These are phyloP conservation scores for Thryonomys swinderianus DNA, from an alignment of 2,113 vertebrate genomes.

Conservation along the genomic window DNA sequence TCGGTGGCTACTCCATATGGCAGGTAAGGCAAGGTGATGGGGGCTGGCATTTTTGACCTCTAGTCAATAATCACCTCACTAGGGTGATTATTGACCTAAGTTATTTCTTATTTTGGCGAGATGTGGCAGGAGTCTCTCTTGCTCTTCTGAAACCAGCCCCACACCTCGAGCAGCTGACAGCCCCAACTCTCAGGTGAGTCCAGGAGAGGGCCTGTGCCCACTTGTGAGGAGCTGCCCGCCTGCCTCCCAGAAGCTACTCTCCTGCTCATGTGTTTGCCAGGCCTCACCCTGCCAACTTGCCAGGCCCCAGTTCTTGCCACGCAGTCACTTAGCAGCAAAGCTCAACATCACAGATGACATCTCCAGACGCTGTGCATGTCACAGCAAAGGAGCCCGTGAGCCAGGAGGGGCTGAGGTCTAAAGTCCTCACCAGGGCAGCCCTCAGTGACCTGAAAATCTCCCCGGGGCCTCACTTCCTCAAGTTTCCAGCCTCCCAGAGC, in stretches of 20 bases:
- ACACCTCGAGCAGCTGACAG: neutral
- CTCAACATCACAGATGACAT: neutral
- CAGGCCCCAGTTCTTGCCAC: neutral
- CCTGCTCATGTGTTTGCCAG: neutral
- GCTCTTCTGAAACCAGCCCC: neutral
- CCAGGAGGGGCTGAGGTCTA: neutral
- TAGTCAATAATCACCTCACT: too few species aligned
- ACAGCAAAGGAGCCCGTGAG: neutral
- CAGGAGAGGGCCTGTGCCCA: neutral
- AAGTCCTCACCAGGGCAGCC: neutral
- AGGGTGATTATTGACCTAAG: neutral
- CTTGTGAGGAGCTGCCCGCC: neutral
- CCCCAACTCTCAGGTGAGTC: neutral
- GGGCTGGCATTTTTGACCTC: neutral
- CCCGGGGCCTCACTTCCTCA: neutral
- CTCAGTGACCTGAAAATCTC: neutral
- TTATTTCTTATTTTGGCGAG: too few species aligned
- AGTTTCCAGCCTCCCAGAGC: neutral
- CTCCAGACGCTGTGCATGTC: neutral
- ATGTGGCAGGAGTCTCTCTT: neutral
- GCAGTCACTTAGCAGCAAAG: neutral
- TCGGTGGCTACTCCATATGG: neutral
- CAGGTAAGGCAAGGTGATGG: neutral
- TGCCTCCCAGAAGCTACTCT: neutral
- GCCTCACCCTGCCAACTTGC: neutral